phyloP scores from a whole-genome alignment of 2,797 vertebrate genomes.

The Siniperca scherzeri region DNA sequence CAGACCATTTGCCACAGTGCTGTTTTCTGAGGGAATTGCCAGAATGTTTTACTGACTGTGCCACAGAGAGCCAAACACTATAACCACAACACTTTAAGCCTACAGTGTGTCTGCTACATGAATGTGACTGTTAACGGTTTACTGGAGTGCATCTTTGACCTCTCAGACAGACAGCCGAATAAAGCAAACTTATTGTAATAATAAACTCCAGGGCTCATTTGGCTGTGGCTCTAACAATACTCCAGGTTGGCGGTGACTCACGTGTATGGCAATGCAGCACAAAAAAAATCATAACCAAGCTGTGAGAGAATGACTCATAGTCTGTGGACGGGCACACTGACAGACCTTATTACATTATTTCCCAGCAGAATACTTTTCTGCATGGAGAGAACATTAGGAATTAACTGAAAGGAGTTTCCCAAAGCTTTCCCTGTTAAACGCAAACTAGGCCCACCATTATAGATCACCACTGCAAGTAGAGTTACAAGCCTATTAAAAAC shows the following conservation, averaged over 20 bases:
- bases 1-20: conserved; percentile 57
- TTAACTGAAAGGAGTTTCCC: conserved; percentile 47
- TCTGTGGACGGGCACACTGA: conserved; percentile 59
- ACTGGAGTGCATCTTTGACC: conserved; percentile 1
- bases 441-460: conserved; percentile 18
- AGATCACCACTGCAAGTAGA: conserved; percentile 22
- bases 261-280: conserved; percentile 39
- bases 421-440: conserved; percentile 16
- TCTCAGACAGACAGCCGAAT: neutral
- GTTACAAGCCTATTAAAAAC: conserved; percentile 56
- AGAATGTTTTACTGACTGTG: conserved; percentile 54
- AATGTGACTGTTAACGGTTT: conserved; percentile 24
- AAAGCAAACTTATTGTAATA: conserved; percentile 15
- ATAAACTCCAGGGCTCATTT: conserved; percentile 33
- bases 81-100: conserved; percentile 30
- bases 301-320: conserved; percentile 72
- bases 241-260: conserved; percentile 39
- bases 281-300: conserved; percentile 29
- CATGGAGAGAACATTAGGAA: conserved; percentile 63
- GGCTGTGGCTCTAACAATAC: conserved; percentile 8
- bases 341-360: conserved; percentile 62
- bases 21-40: conserved; percentile 73
- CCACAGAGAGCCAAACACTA: conserved; percentile 49
- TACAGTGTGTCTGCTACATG: conserved; percentile 11
- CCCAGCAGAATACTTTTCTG: conserved; percentile 64